phyloP scores from a whole-genome alignment of 2,888 invertebrate genomes.

The Thecophora atra region DNA sequence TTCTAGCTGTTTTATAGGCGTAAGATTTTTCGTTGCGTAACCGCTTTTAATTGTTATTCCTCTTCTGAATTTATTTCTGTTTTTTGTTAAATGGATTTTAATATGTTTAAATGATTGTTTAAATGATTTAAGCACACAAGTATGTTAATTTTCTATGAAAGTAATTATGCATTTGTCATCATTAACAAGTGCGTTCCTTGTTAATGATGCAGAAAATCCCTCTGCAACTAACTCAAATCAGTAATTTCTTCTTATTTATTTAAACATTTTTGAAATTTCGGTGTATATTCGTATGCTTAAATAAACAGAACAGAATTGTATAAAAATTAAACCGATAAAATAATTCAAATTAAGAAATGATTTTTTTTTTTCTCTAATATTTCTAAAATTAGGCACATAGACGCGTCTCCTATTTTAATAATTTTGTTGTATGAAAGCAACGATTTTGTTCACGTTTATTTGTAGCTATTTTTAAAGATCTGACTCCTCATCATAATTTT shows the following conservation, averaged over 20 bases:
- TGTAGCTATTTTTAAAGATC: slow-evolving; percentile 38
- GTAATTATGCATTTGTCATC: background rate
- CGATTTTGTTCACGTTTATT: slow-evolving; percentile 12
- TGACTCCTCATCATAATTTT: slow-evolving; percentile 35
- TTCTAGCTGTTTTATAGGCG: background rate
- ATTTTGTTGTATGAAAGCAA: slow-evolving; percentile 29
- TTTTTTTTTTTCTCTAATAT: slow-evolving; percentile 18
- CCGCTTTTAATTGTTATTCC: background rate
- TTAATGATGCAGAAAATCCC: too few species aligned
- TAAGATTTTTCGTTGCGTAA: background rate
- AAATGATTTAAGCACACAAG: too few species aligned
- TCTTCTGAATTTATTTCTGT: background rate
- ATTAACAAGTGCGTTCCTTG: background rate
- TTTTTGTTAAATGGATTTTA: background rate
- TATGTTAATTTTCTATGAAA: too few species aligned
- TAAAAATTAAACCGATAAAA: background rate
- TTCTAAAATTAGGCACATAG: slow-evolving; percentile 33
- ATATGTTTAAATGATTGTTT: too few species aligned
- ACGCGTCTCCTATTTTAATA: slow-evolving; percentile 25
- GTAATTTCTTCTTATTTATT: too few species aligned
- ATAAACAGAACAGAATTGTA: too few species aligned
- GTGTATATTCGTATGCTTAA: too few species aligned
- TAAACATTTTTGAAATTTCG: too few species aligned
- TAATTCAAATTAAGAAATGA: slow-evolving; percentile 23
- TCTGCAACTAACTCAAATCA: too few species aligned